These are phyloP conservation scores for Avahi laniger DNA, from an alignment of 2,797 vertebrate species.

Conservation along the genomic window DNA sequence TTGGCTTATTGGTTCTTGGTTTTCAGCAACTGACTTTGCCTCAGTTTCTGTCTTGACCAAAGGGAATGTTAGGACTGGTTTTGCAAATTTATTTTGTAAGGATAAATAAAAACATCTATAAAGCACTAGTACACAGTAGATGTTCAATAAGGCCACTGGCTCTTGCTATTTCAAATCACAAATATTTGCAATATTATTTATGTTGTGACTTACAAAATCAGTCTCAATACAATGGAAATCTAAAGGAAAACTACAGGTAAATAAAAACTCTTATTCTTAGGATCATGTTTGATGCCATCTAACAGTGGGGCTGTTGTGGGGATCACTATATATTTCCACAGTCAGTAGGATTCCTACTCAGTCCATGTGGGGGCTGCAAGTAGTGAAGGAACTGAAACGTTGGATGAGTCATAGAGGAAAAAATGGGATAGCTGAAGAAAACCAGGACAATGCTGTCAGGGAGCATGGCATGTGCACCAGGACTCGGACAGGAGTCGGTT, in stretches of 20 bases:
- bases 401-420: background rate
- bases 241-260: background rate
- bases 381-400: background rate
- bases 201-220: background rate
- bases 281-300: background rate
- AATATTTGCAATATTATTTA: background rate
- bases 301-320: background rate
- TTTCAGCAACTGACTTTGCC: background rate
- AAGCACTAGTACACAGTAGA: background rate
- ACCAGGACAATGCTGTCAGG: background rate
- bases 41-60: background rate
- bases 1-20: background rate
- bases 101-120: rapidly evolving
- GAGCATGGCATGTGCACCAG: rapidly evolving
- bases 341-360: background rate
- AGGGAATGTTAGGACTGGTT: background rate
- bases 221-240: background rate
- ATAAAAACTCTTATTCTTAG: background rate
- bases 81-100: background rate
- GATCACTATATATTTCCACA: background rate
- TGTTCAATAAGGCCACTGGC: background rate
- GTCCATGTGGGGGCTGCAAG: background rate
- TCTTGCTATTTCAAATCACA: background rate
- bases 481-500: background rate
- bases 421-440: background rate